phyloP scores from a whole-genome alignment of 1,140 invertebrate genomes.

The Drosophila neocordata region DNA sequence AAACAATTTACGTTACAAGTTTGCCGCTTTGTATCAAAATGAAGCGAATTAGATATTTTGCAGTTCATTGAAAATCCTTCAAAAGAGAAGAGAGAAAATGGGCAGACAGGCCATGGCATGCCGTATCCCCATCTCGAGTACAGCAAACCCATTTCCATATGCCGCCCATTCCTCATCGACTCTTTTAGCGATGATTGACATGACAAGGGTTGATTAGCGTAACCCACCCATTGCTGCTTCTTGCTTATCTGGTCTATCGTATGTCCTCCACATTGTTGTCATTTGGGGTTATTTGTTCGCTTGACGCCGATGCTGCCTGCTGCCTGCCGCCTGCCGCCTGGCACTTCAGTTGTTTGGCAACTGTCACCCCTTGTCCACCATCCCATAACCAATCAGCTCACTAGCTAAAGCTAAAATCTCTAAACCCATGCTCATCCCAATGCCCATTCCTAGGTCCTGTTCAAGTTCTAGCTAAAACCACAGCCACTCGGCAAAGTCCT shows the following conservation, averaged over 20 bases:
- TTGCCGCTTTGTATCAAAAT: conserved; percentile 30
- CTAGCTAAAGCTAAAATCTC: no score
- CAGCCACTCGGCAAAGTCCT: conserved; percentile 24
- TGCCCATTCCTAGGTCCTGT: background rate
- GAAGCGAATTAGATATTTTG: conserved; percentile 51
- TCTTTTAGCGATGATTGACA: conserved; percentile 39
- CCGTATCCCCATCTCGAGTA: no score
- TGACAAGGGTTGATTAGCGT: conserved; percentile 63
- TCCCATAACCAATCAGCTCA: no score
- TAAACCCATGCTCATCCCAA: no score
- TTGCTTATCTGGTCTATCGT: conserved; percentile 8
- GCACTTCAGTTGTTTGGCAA: conserved; percentile 39
- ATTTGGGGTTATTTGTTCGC: conserved; percentile 18
- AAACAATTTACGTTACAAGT: conserved; percentile 42
- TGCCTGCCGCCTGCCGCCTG: background rate
- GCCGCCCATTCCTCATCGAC: background rate
- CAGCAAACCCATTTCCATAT: background rate
- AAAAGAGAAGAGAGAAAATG: conserved; percentile 11
- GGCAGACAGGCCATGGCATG: conserved; percentile 13
- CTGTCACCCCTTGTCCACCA: conserved; percentile 25
- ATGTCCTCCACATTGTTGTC: conserved; percentile 18
- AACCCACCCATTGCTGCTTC: conserved; percentile 1
- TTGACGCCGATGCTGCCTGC: background rate
- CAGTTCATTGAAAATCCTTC: conserved; percentile 50
- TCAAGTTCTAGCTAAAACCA: background rate